Conservation (phyloP, 2,888 invertebrate species). For the Sipha maydis region DNA sequence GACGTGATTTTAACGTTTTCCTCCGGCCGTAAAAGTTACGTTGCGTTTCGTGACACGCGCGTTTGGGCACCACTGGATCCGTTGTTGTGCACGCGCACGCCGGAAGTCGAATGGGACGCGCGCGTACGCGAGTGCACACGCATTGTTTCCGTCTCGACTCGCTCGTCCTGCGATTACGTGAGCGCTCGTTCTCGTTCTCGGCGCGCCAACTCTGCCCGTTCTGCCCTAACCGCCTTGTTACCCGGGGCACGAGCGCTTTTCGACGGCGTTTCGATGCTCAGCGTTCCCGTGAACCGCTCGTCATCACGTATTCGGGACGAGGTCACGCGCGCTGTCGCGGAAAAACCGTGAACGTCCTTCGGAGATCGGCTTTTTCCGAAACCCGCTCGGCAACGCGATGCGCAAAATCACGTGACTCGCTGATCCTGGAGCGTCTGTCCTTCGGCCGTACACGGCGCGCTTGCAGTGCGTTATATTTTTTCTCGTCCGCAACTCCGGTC, state of each 20-base stretch:
- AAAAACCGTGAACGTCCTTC: constrained; percentile 31
- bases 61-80: constrained; percentile 46
- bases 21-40: too few relatives aligned
- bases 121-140: background rate
- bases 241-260: too few relatives aligned
- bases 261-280: background rate
- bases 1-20: too few relatives aligned
- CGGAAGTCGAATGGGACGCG: constrained; percentile 56
- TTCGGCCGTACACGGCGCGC: too few relatives aligned
- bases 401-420: too few relatives aligned
- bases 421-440: too few relatives aligned
- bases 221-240: too few relatives aligned
- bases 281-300: too few relatives aligned
- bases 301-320: constrained; percentile 17
- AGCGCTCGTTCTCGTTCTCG: background rate
- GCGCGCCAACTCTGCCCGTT: background rate
- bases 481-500: too few relatives aligned
- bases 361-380: background rate
- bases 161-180: constrained; percentile 50
- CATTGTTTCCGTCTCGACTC: constrained; percentile 43
- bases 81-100: background rate
- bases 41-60: background rate
- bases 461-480: too few relatives aligned
- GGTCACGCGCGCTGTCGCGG: constrained; percentile 13
- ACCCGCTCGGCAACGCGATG: background rate